Evolutionary conservation across 2,113 vertebrate species (phyloP), one percentile per base, ranked within the genome.

Genomic region (Halichoeres trimaculatus): DNA sequence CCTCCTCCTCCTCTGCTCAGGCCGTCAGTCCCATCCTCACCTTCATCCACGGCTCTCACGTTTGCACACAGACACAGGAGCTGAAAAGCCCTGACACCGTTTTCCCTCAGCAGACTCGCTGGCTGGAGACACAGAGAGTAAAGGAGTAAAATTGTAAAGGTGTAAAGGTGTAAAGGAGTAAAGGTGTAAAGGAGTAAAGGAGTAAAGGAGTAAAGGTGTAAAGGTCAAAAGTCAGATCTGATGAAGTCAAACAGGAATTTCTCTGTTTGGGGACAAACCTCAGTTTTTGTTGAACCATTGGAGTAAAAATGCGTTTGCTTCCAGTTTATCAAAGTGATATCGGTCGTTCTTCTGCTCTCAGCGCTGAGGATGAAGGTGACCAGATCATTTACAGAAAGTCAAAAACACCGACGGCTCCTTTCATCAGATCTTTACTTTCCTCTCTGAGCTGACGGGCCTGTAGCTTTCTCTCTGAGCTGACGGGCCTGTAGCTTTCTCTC

Each of bases 41-140:
- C 53, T 51, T 55, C 12, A 8, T 34, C 14, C 2, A 0, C 43
- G 51, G 26, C 41, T 63, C 30, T 41, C 23, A 52, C 2, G 45
- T 47, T 58, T 62, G 20, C n/a, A 20, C 61, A 41, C 30, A 43
- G 19, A 41, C 43, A 60, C 56, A 64, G 45, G 56, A 38, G 56
- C 59, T 59, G 55, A 52, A 34, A 57, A 64, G 17, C 60, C 66
- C 59, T 63, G 30, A 30, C 30, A 30, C 30, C 30, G 6, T 30
- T 30, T 30, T 30, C 6, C 30, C 3, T 30, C 6, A 30, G 3
- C 30, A 30, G 30, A 65, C 56, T 43, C 54, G 45, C 17, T 47
- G 48, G 51, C 36, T 56, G 36, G 38, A 79, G 40, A 78, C 30
- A 61, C 30, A 53, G 57, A 65, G 72, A 54, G 69, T 17, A n/a